Percentiles rank a stretch among this genome's conserved stretches.
These are phyloP conservation scores for Rhogogaster chlorosoma DNA, from an alignment of 2,888 invertebrate species.

Conservation along the genomic window DNA sequence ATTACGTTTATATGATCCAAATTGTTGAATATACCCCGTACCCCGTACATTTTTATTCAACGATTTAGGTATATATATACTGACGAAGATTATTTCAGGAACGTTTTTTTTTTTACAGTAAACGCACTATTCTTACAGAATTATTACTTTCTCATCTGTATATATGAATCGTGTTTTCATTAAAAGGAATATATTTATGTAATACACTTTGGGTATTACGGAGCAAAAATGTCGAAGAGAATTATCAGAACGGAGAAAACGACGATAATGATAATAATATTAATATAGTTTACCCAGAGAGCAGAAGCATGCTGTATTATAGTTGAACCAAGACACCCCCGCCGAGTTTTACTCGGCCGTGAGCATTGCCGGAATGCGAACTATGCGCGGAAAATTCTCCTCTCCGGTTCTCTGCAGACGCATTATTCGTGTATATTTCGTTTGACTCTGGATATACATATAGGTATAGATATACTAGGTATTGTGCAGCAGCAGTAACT, in stretches of 20 bases:
- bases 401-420: not conserved
- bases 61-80: not conserved
- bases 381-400: conserved; percentile 42
- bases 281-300: not conserved
- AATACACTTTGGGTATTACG: not conserved
- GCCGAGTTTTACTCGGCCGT: not conserved
- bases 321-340: conserved; percentile 7
- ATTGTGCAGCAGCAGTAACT: not conserved
- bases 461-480: not conserved
- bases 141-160: no score
- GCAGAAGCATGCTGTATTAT: conserved; percentile 6
- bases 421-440: conserved; percentile 27
- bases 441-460: not conserved
- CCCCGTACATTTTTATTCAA: not conserved
- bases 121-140: no score
- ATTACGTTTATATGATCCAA: not conserved
- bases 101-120: no score
- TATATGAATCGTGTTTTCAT: no score
- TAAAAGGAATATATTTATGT: no score
- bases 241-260: not conserved
- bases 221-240: not conserved
- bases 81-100: not conserved
- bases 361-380: conserved; percentile 38
- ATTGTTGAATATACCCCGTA: not conserved
- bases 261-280: not conserved